Evolutionary conservation across 37 sponge, comb jelly and placozoan species (phyloP).

Genomic region (Ianthella basta): DNA sequence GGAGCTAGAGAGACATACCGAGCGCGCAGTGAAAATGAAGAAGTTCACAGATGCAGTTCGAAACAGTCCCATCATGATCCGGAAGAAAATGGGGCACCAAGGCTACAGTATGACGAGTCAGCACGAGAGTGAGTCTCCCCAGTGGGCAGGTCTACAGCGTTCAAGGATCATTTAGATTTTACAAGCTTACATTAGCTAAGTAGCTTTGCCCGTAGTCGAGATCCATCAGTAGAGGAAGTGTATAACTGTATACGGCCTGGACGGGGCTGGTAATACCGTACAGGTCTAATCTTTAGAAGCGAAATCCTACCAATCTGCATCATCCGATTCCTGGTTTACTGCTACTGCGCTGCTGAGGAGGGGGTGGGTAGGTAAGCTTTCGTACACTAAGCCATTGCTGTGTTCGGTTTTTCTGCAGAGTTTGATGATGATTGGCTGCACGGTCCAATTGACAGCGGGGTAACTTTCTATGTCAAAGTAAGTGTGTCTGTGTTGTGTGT

Average conservation of each 20-base stretch:
- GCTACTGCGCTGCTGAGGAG: no score
- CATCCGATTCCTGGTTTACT: no score
- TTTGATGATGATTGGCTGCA: constrained; percentile 87
- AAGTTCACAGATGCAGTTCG: constrained; percentile 62
- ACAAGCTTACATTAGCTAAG: no score
- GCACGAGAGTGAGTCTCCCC: background rate
- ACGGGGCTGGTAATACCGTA: no score
- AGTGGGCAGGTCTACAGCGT: no score
- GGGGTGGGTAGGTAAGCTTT: no score
- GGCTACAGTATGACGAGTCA: background rate
- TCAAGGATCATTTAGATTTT: no score
- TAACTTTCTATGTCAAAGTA: constrained; percentile 86
- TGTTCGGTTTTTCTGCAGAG: constrained; percentile 34
- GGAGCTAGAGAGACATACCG: background rate
- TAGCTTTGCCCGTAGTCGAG: no score
- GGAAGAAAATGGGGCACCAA: constrained; percentile 54
- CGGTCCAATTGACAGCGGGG: constrained; percentile 62
- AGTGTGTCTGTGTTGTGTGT: background rate
- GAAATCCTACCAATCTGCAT: no score
- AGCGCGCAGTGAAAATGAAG: constrained; percentile 42
- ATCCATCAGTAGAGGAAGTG: no score
- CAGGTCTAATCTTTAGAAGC: no score
- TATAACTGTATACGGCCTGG: no score
- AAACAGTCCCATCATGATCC: constrained; percentile 71
- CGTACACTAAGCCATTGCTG: background rate